Evolutionary conservation across 2,888 invertebrate genomes (phyloP).

Genomic region (Sialis fuliginosa): DNA sequence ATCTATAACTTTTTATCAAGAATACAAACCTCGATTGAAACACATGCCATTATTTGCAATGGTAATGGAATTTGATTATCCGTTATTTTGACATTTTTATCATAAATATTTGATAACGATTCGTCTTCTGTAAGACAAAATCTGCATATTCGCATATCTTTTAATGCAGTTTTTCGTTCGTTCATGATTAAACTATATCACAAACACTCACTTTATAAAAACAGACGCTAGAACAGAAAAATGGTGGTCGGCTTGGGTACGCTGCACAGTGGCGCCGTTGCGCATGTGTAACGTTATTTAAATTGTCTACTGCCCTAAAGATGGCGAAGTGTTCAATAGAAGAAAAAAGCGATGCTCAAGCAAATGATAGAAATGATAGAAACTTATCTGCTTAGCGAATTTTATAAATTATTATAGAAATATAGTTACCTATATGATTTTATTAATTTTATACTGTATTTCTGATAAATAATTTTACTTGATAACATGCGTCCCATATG

Average conservation of each 20-base stretch:
- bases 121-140: constrained; percentile 52
- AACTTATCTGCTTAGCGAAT: too few species aligned
- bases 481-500: too few species aligned
- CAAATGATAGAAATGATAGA: too few species aligned
- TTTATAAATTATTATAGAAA: too few species aligned
- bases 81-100: constrained; percentile 31
- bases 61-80: constrained; percentile 47
- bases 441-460: too few species aligned
- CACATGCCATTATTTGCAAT: constrained; percentile 59
- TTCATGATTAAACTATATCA: constrained; percentile 13
- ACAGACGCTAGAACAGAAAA: constrained; percentile 10
- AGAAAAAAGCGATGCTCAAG: too few species aligned
- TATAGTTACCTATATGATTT: too few species aligned
- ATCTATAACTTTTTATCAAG: constrained; percentile 7
- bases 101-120: constrained; percentile 46
- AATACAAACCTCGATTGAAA: constrained; percentile 51
- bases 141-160: constrained; percentile 48
- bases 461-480: too few species aligned
- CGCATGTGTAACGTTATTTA: not conserved
- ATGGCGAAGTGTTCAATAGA: too few species aligned
- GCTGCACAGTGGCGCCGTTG: not conserved
- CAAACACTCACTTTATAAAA: not conserved
- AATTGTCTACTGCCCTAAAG: too few species aligned
- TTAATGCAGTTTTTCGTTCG: constrained; percentile 37
- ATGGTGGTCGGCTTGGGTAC: constrained; percentile 22